These are phyloP conservation scores for Nesometra sesokonis DNA, from an alignment of 35 echinoderm and acorn worm genomes.

Conservation along the genomic window DNA sequence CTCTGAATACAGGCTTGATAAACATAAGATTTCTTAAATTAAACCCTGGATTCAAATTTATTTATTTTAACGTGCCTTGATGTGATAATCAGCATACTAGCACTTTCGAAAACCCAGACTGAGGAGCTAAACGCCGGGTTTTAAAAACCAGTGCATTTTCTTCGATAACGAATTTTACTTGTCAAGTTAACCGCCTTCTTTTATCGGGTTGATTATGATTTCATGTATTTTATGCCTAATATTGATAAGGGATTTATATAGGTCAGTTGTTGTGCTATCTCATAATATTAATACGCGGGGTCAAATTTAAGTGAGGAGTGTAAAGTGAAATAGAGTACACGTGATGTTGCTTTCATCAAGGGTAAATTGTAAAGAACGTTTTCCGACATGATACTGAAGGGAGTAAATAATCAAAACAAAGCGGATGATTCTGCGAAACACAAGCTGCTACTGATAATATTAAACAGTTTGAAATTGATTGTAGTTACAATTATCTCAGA, in stretches of 20 bases:
- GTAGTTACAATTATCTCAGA: no score
- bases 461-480: no score
- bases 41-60: no score
- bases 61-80: no score
- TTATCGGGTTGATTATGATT: not conserved
- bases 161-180: not conserved
- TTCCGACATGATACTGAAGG: no score
- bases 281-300: not conserved
- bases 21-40: no score
- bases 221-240: not conserved
- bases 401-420: no score
- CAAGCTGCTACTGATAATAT: no score
- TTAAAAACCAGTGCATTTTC: not conserved
- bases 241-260: not conserved
- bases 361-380: not conserved
- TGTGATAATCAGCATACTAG: no score
- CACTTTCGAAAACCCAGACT: not conserved
- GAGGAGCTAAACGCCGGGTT: not conserved
- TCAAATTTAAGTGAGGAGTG: not conserved
- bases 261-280: not conserved
- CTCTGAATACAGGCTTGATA: no score
- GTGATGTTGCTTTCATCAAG: not conserved
- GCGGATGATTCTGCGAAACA: no score
- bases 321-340: not conserved
- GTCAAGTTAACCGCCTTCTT: not conserved